Base-by-base conservation (phyloP, 2,888 invertebrate genomes). In the Coleophora deauratella region DNA sequence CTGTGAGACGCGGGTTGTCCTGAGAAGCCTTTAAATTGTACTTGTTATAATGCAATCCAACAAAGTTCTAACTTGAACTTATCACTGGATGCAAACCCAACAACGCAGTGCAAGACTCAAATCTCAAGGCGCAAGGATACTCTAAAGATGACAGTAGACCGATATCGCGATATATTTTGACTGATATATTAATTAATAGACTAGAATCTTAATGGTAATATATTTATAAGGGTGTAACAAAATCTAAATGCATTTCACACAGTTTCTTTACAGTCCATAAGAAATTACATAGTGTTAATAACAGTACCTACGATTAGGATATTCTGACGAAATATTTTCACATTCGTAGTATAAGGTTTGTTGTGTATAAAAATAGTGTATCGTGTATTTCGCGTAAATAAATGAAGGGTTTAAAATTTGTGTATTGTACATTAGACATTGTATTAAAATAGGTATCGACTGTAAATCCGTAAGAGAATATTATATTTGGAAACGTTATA, bases 201-300 rank as follows among this genome's bases (percentile, higher is more conserved):
- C 67, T 74, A 73, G 74, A 21, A 21, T 6, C 21, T 21, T 72
- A 76, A 73, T 78, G 78, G 79, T 81, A 80, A 78, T 75, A 73
- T 82, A 84, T 80, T 81, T 77, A 61, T 84, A 82, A 79, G 80
- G 55, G 62, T 76, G 70, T 79, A 80, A 79, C 74, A 80, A 78
- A 75, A 78, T 78, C 76, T 74, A 79, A 76, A 77, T 84, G 84
- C 84, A 85, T 85, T 85, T 85, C 79, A 79, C 81, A 79, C 81
- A 75, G 68, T 82, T 84, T 80, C 81, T 80, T 77, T 78, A 81
- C 78, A 80, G 81, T 81, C 79, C 79, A 75, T 80, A 78, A 71
- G 72, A 71, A 58, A 72, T 72, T 31, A 31, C 31, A 10, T 31
- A 31, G 4, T 4, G 21, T 21, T 77, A 72, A 61, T 64, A 70